phyloP scores from a whole-genome alignment of 2,797 vertebrate genomes.

The Syndactyla subalaris region DNA sequence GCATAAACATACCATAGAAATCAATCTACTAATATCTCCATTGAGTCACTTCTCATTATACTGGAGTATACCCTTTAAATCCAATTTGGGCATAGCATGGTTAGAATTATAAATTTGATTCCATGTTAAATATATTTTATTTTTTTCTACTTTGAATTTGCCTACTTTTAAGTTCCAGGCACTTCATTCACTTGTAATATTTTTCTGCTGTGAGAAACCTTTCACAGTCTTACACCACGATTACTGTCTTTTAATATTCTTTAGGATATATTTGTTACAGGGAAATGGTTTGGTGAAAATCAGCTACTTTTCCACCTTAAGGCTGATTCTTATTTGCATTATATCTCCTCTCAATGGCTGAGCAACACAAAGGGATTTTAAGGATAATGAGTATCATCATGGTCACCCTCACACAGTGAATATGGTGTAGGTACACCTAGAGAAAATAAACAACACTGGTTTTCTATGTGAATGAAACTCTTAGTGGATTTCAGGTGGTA shows the following conservation, averaged over 20 bases:
- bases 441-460: background rate
- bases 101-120: background rate
- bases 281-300: background rate
- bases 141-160: background rate
- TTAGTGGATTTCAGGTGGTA: background rate
- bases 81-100: background rate
- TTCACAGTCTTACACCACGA: background rate
- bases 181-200: background rate
- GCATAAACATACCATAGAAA: background rate
- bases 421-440: background rate
- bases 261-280: background rate
- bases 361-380: background rate
- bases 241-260: background rate
- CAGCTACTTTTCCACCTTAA: background rate
- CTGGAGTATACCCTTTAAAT: background rate
- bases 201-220: background rate
- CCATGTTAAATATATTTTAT: background rate
- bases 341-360: background rate
- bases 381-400: background rate
- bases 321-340: background rate
- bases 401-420: fast-evolving
- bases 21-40: background rate
- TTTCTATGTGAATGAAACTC: background rate
- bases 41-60: background rate
- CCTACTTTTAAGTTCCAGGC: background rate